Evolutionary conservation across 2,888 invertebrate species (phyloP), one percentile per base, ranked within the genome.

Genomic region (Phlogophora meticulosa): DNA sequence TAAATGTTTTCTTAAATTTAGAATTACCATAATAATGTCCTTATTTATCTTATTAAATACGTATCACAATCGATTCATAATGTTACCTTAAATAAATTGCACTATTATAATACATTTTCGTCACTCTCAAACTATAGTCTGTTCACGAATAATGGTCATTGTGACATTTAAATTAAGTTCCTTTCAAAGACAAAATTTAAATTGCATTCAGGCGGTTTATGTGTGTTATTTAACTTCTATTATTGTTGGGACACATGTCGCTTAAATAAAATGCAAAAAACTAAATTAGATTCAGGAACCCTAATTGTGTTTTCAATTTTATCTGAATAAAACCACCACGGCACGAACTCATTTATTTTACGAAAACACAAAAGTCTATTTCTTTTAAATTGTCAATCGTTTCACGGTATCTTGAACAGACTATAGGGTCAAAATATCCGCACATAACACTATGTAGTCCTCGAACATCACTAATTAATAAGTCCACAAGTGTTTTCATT

Each of bases 11-110:
- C 40, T 59, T 71, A 66, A 20, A 34, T 7, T 61, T 74, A 68
- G 4, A 64, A 51, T 55, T 52, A 60, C 20, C 28, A 40, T 49
- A 62, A 59, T 56, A 49, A 46, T 9, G 28, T 58, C 34, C 65
- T 62, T 62, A 65, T 68, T 72, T 75, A 69, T 61, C 88, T 88
- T 88, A 88, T 81, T 72, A 83, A 83, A 86, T 91, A 94, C 85
- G 86, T 94, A 94, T 94, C 94, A 94, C 94, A 94, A 92, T 94
- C 83, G 89, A 92, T 92, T 94, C 89, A 90, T 92, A 91, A 90
- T 88, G 68, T 81, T 82, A 82, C 62, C 81, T 81, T 82, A 82
- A 67, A 79, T 79, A 81, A 82, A 82, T 82, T 82, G 80, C 83
- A 81, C 82, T 82, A 82, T 57, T 82, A 77, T 75, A 58, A 72